Percentiles rank a stretch among this genome's conserved stretches.
These are phyloP conservation scores for Elmis aenea DNA, from an alignment of 2,888 invertebrate species.

Conservation along the genomic window DNA sequence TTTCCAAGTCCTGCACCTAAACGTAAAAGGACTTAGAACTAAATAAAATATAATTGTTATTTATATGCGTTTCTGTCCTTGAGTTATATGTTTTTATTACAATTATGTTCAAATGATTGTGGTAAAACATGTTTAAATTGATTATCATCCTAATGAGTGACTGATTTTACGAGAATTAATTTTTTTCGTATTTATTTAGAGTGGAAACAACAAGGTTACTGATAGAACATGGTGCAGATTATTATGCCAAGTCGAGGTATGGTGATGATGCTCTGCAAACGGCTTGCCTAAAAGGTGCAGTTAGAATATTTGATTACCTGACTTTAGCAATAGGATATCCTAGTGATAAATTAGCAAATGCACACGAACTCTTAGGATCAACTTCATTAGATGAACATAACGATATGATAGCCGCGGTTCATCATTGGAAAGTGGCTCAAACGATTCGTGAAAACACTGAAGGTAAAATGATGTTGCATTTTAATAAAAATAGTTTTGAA, in stretches of 20 bases:
- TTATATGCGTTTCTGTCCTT: too few relatives aligned
- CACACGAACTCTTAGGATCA: conserved; percentile 81
- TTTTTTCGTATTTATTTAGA: too few relatives aligned
- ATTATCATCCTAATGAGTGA: too few relatives aligned
- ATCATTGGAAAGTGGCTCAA: conserved; percentile 77
- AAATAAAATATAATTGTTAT: too few relatives aligned
- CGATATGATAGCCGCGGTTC: conserved; percentile 64
- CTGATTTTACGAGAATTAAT: too few relatives aligned
- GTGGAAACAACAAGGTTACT: conserved; percentile 79
- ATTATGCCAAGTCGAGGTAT: conserved; percentile 67
- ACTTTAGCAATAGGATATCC: conserved; percentile 58
- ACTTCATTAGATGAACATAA: conserved; percentile 85
- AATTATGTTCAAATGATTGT: too few relatives aligned
- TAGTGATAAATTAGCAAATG: conserved; percentile 70
- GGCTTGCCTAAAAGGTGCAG: conserved; percentile 76
- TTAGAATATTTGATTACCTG: conserved; percentile 66
- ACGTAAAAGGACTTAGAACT: too few relatives aligned
- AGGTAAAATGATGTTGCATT: conserved; percentile 25
- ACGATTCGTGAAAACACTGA: conserved; percentile 51
- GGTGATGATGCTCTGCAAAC: conserved; percentile 88
- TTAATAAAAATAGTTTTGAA: not conserved
- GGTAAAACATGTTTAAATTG: too few relatives aligned
- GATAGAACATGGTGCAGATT: conserved; percentile 75
- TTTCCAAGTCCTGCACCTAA: too few relatives aligned
- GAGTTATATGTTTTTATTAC: too few relatives aligned